Evolutionary conservation across 1,140 invertebrate species (phyloP).

Genomic region (Octopus bimaculoides): DNA sequence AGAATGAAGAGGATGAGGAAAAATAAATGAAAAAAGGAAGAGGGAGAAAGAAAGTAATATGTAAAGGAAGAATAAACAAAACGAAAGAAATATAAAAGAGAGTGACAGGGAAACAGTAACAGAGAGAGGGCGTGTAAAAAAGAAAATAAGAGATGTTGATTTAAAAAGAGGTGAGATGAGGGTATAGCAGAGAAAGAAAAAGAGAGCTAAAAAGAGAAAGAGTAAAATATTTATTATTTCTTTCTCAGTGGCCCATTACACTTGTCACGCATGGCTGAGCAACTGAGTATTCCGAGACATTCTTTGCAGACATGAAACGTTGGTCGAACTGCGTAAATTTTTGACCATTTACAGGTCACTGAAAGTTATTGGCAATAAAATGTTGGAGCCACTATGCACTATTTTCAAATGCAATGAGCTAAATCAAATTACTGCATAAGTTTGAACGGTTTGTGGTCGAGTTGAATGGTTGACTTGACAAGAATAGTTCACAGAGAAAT

Average conservation of each 20-base stretch:
- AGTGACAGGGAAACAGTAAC: too few species aligned
- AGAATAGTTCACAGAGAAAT: not conserved
- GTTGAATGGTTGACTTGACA: conserved; percentile 1
- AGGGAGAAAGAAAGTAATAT: too few species aligned
- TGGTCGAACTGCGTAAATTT: not conserved
- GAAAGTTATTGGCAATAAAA: not conserved
- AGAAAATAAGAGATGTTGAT: not conserved
- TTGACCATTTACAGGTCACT: not conserved
- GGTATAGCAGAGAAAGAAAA: not conserved
- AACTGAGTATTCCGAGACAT: not conserved
- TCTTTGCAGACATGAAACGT: not conserved
- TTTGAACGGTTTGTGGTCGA: not conserved
- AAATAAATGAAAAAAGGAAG: too few species aligned
- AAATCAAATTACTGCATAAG: not conserved
- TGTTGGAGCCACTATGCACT: conserved; percentile 4
- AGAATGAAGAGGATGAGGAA: too few species aligned
- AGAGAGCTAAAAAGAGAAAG: not conserved
- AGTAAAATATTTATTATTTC: too few species aligned
- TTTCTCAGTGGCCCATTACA: not conserved
- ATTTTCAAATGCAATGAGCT: conserved; percentile 6
- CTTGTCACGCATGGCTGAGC: not conserved
- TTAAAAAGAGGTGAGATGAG: not conserved
- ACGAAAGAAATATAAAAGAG: too few species aligned
- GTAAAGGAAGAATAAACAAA: too few species aligned
- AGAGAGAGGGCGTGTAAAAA: not conserved